Conservation (phyloP, 1,140 invertebrate genomes). For the Halyomorpha halys region DNA sequence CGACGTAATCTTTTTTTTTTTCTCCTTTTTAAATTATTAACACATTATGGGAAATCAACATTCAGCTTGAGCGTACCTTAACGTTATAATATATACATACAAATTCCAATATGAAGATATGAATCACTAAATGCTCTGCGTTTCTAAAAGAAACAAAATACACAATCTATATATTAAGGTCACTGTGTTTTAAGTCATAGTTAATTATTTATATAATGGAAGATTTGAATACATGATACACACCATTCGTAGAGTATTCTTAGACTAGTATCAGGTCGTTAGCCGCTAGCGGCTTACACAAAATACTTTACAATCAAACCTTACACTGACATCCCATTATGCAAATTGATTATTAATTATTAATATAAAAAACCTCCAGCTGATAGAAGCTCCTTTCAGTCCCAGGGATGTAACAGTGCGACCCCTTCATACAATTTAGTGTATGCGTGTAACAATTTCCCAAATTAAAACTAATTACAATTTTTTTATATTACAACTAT, state of each 20-base stretch:
- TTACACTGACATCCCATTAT: slow-evolving; percentile 20
- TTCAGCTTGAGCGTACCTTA: slow-evolving; percentile 5
- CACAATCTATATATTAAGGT: neutral
- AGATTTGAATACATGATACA: slow-evolving; percentile 12
- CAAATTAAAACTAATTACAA: neutral
- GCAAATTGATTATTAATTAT: neutral
- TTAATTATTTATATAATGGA: neutral
- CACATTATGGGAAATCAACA: slow-evolving; percentile 19
- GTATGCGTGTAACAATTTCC: neutral
- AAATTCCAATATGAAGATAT: slow-evolving; percentile 10
- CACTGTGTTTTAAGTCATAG: slow-evolving; percentile 2
- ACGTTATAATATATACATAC: slow-evolving; percentile 1
- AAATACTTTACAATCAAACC: slow-evolving; percentile 6
- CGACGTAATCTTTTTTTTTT: slow-evolving; percentile 7
- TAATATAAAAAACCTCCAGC: neutral
- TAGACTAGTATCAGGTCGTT: slow-evolving; percentile 10
- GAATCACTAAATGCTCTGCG: slow-evolving; percentile 12
- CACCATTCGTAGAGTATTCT: neutral
- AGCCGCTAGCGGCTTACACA: neutral
- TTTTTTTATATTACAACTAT: neutral
- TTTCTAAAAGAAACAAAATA: slow-evolving; percentile 7
- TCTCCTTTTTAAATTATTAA: neutral
- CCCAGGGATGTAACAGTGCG: slow-evolving; percentile 16
- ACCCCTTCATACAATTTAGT: neutral
- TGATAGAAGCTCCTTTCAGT: slow-evolving; percentile 9